Percentiles rank a stretch among this genome's conserved stretches.
phyloP scores from a whole-genome alignment of 2,113 vertebrate species.

The Datnioides undecimradiatus region DNA sequence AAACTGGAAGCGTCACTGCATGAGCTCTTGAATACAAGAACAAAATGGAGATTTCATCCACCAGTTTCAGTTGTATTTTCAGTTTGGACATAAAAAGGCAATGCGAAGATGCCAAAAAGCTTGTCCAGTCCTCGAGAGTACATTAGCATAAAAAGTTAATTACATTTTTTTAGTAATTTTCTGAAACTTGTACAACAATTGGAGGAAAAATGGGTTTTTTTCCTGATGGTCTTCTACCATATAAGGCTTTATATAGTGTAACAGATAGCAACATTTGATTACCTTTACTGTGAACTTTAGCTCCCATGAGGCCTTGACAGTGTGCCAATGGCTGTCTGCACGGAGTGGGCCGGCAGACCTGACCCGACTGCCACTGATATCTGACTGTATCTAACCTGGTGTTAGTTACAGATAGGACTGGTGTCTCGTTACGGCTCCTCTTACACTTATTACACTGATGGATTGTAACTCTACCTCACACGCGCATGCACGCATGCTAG shows the following conservation, averaged over 20 bases:
- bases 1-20: background rate
- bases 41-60: background rate
- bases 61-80: background rate
- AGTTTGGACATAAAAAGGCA: background rate
- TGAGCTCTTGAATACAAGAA: background rate
- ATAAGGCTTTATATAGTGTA: background rate
- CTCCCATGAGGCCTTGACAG: background rate
- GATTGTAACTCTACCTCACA: constrained; percentile 64
- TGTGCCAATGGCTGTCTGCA: background rate
- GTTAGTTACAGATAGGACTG: constrained; percentile 69
- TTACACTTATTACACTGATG: constrained; percentile 74
- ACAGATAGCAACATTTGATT: background rate
- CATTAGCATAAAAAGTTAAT: background rate
- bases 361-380: constrained; percentile 6
- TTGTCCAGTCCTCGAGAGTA: background rate
- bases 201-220: background rate
- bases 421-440: constrained; percentile 64
- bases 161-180: background rate
- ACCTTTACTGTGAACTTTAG: background rate
- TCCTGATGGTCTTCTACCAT: background rate
- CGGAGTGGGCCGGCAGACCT: background rate
- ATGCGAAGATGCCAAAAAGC: background rate
- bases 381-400: constrained; percentile 55
- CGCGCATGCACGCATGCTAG: constrained; percentile 32
- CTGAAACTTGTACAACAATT: background rate